Base-by-base conservation (phyloP, 2,113 vertebrate genomes). In the Tauraco erythrolophus region DNA sequence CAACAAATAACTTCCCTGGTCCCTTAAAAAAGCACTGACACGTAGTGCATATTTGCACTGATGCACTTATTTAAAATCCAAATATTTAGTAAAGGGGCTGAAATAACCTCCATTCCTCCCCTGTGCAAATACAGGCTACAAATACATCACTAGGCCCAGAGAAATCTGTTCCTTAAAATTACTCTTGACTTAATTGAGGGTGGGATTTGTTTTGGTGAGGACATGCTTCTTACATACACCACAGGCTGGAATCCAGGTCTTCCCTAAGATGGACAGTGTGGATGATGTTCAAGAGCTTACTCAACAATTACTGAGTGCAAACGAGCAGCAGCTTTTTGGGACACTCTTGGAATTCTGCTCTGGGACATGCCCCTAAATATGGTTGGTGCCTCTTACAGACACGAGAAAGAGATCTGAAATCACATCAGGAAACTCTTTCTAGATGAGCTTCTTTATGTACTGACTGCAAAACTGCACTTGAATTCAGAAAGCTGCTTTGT, bases 1-100 rank as follows among this genome's bases (percentile, higher is more conserved):
- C 62, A 93, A 54, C 24, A 94, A 91, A 92, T 51, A 94, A 51
- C 24, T 79, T 66, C 41, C 30, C 18, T 0, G 1, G 27, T 65
- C 37, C 23, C 60, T 81, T 81, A 66, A 81, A 89, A 94, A 84
- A 65, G 9, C 81, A 76, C 33, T 70, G 50, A 71, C 2, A 16
- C 39, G 64, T 24, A 41, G 2, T 25, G 31, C 60, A 78, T 45
- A 19, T 91, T 84, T 96, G 37, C 69, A 66, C 24, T 48, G 45
- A 80, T 69, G 74, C 62, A 61, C 51, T 85, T 56, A 71, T 30
- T 69, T 82, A 43, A 93, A 83, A 95, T 57, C 17, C 46, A 96
- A 81, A 95, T 98, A 92, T 87, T 97, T 95, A 37, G 37, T 33
- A 87, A 96, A 79, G 64, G 14, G 46, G 21, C n/a, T 88, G 51